Evolutionary conservation across 1,140 invertebrate genomes (phyloP).

Genomic region (Hesperophylax magnus): DNA sequence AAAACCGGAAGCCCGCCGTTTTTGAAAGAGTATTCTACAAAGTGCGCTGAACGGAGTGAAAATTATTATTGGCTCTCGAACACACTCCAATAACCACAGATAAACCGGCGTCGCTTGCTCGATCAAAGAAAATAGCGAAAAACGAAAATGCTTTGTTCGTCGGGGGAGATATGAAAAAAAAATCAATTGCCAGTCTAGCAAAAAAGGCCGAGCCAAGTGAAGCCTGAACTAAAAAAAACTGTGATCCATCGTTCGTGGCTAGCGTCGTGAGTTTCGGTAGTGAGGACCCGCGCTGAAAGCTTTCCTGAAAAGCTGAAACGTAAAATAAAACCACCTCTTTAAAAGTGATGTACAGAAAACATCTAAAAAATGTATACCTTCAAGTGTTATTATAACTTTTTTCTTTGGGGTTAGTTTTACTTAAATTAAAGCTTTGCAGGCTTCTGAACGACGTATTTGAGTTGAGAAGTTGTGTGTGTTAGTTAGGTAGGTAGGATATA

Average conservation of each 20-base stretch:
- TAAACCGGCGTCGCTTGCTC: conserved; percentile 4
- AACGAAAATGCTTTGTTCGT: conserved; percentile 23
- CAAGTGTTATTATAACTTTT: no score
- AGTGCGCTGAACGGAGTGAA: background rate
- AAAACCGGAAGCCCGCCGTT: no score
- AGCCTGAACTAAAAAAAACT: conserved; percentile 36
- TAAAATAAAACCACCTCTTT: background rate
- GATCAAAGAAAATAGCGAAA: conserved; percentile 35
- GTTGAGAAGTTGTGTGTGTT: conserved; percentile 14
- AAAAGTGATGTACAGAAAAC: background rate
- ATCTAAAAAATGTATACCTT: no score
- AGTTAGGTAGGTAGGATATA: background rate
- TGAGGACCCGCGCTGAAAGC: background rate
- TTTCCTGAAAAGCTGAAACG: background rate
- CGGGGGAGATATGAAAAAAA: conserved; percentile 39
- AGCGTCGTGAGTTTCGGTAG: conserved; percentile 30
- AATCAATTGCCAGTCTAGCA: conserved; percentile 38
- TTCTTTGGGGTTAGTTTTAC: background rate
- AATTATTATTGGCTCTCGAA: conserved; percentile 2
- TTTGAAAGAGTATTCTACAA: no score
- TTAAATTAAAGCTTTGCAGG: background rate
- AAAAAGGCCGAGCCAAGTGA: conserved; percentile 30
- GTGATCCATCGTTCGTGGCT: conserved; percentile 37
- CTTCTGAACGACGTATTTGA: conserved; percentile 5
- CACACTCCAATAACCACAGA: conserved; percentile 8